Evolutionary conservation across 2,113 vertebrate genomes (phyloP).

Genomic region (Terrapene triunguis): DNA sequence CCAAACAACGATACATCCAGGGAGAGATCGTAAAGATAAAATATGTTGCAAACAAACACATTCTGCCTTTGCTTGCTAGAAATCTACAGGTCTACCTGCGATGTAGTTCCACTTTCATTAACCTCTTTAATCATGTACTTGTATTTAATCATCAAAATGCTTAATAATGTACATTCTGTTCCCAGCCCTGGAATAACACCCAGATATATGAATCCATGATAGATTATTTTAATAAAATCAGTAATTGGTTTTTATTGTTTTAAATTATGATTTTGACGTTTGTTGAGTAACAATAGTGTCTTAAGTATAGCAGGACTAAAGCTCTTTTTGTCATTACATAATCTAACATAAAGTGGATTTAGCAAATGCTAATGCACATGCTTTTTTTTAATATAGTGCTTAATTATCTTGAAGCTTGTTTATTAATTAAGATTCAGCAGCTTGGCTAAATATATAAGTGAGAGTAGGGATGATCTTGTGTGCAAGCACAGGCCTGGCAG

Average conservation of each 20-base stretch:
- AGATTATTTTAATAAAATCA: constrained; percentile 85
- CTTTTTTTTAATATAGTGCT: neutral
- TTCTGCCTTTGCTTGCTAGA: neutral
- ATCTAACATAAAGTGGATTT: neutral
- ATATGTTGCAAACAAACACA: neutral
- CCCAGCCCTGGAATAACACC: constrained; percentile 66
- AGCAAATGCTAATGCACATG: constrained; percentile 23
- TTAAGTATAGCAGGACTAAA: neutral
- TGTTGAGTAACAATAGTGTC: constrained; percentile 32
- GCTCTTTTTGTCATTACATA: constrained; percentile 28
- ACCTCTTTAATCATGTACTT: constrained; percentile 78
- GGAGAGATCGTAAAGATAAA: constrained; percentile 18
- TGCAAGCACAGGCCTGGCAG: too few relatives aligned
- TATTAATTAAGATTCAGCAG: neutral
- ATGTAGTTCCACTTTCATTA: constrained; percentile 67
- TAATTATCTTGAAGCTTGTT: constrained; percentile 41
- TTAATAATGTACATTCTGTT: constrained; percentile 72
- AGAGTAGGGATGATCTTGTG: rapidly evolving
- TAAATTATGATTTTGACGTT: constrained; percentile 71
- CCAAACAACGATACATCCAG: neutral
- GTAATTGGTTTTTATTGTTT: constrained; percentile 78
- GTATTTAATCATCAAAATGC: constrained; percentile 76
- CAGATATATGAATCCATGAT: constrained; percentile 70
- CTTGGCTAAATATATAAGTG: neutral
- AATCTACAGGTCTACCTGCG: neutral